phyloP scores from a whole-genome alignment of 2,888 invertebrate species.

The Rotaria macrura region DNA sequence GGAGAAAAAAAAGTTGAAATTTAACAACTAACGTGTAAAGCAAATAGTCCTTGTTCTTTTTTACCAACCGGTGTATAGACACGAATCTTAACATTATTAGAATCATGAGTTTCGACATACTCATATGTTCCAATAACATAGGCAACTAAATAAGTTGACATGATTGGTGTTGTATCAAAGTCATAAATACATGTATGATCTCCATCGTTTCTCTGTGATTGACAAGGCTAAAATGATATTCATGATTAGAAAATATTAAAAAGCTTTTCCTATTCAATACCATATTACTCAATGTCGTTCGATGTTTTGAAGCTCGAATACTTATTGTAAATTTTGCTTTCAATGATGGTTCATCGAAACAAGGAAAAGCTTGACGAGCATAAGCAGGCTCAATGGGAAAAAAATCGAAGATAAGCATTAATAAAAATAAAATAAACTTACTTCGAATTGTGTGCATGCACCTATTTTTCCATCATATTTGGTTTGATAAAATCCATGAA shows the following conservation, averaged over 20 bases:
- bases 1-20: neutral
- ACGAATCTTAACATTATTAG: conserved; percentile 62
- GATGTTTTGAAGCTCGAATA: conserved; percentile 65
- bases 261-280: neutral
- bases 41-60: conserved; percentile 78
- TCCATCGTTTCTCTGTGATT: neutral
- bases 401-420: neutral
- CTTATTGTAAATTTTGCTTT: conserved; percentile 76
- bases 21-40: conserved; percentile 62
- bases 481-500: conserved; percentile 25
- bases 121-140: conserved; percentile 88
- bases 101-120: conserved; percentile 70
- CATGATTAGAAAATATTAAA: neutral
- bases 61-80: conserved; percentile 68
- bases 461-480: neutral
- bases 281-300: conserved; percentile 84
- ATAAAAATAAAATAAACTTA: too few relatives aligned
- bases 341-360: conserved; percentile 77
- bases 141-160: conserved; percentile 89
- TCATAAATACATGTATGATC: conserved; percentile 55
- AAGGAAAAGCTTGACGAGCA: conserved; percentile 75
- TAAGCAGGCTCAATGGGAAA: conserved; percentile 35
- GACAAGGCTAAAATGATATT: neutral
- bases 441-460: conserved; percentile 31
- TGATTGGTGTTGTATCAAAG: conserved; percentile 70